Base-by-base conservation (phyloP, 1,140 invertebrate genomes). In the Drosophila willistoni region DNA sequence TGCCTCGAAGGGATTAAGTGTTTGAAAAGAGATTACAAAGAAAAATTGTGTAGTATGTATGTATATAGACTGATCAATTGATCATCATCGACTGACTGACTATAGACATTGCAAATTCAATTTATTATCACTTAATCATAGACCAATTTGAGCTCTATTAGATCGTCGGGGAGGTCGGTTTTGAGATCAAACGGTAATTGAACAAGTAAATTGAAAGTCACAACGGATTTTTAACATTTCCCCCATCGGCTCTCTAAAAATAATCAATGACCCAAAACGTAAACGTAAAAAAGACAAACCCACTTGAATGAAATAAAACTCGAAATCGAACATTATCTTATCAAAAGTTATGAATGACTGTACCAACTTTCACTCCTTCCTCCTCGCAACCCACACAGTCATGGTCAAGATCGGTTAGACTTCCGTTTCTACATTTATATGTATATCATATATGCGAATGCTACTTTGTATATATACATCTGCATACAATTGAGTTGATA, bases 131-230 rank as follows among this genome's bases (percentile, higher is more conserved):
- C 71, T 79, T 71, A 68, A 84, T 80, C 44, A 84, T 69, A 47
- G 12, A 25, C 63, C 66, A 74, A 71, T 42, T 44, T 33, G 59
- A 66, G 12, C 55, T 17, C 6, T 61, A 56, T 12, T 64, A 65
- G 63, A 41, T 33, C 34, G 64, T 42, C 56, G 10, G n/a, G 60
- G 22, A 65, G 82, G 83, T 85, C 82, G 81, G 82, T 86, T 79
- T 83, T 77, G 56, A 57, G 82, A 77, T 86, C 82, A 86, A 87
- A 74, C 66, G 62, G 54, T 85, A 86, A 86, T 86, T 86, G 79
- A 79, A 73, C 72, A 10, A 61, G 34, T 34, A 71, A 77, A 85
- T 71, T 71, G 68, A 73, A 77, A 69, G 81, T 66, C 64, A 77
- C 10, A 77, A 66, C 77, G 61, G 77, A 81, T 83, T 78, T 75